Conservation (phyloP, 2,113 vertebrate species). For the Coracopsis vasa region DNA sequence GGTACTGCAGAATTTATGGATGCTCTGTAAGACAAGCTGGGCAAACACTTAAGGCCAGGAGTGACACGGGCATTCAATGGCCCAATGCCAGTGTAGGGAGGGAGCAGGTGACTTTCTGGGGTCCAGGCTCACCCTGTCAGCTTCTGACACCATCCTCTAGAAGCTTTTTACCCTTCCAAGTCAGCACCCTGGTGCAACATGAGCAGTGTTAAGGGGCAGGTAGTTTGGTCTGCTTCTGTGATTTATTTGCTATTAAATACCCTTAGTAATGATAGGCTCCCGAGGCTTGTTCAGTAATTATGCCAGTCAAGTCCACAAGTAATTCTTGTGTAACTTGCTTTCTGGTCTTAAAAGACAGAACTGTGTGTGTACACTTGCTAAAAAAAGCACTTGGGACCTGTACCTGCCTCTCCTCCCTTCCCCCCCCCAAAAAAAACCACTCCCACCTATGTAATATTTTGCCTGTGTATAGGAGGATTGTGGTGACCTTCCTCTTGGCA, state of each 20-base stretch:
- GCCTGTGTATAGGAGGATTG: neutral
- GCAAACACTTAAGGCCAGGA: neutral
- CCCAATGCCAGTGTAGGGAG: neutral
- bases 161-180: neutral
- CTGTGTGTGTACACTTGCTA: neutral
- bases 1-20: neutral
- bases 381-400: neutral
- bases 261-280: neutral
- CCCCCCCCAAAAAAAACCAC: neutral
- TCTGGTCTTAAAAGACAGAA: neutral
- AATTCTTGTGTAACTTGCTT: neutral
- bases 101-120: neutral
- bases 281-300: neutral
- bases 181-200: neutral
- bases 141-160: neutral
- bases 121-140: neutral
- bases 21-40: neutral
- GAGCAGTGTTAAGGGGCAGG: neutral
- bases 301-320: neutral
- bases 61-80: neutral
- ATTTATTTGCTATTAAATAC: constrained; percentile 39
- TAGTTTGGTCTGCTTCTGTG: neutral
- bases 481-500: neutral
- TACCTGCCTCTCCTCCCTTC: neutral
- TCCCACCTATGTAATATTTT: neutral